Percentiles rank a stretch among this genome's conserved stretches.
These are phyloP conservation scores for Tenebrosternarchus preto DNA, from an alignment of 2,113 vertebrate species.

Conservation along the genomic window DNA sequence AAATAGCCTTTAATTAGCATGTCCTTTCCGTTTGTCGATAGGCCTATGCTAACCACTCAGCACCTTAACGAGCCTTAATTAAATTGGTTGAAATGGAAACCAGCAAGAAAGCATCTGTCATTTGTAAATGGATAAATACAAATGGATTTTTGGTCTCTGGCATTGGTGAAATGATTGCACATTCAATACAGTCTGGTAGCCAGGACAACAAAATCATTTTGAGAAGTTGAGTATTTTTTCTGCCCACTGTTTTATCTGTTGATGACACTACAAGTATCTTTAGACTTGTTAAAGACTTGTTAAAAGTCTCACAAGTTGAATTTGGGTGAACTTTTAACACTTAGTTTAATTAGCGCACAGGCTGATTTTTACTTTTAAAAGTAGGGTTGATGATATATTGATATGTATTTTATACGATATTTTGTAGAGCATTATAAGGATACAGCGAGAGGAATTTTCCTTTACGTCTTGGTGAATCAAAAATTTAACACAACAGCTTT, in stretches of 20 bases:
- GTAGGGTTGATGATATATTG: too few species aligned
- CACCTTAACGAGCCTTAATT: constrained; percentile 79
- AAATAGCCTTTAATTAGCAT: constrained; percentile 80
- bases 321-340: not conserved
- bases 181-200: constrained; percentile 47
- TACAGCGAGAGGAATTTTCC: too few species aligned
- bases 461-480: too few species aligned
- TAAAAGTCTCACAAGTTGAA: not conserved
- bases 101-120: constrained; percentile 64
- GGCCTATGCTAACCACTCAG: constrained; percentile 76
- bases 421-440: too few species aligned
- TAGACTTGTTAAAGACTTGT: not conserved
- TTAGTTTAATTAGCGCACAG: too few species aligned
- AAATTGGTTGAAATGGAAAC: constrained; percentile 75
- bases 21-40: constrained; percentile 76
- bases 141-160: constrained; percentile 54
- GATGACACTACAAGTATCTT: not conserved
- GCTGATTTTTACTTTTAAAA: too few species aligned
- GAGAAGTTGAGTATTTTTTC: constrained; percentile 38
- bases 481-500: not conserved
- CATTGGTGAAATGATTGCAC: constrained; percentile 50
- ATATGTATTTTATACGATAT: too few species aligned
- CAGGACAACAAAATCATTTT: constrained; percentile 34
- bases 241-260: constrained; percentile 12
- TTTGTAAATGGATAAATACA: constrained; percentile 66